Evolutionary conservation across 2,888 invertebrate species (phyloP).

Genomic region (Drepana falcataria): DNA sequence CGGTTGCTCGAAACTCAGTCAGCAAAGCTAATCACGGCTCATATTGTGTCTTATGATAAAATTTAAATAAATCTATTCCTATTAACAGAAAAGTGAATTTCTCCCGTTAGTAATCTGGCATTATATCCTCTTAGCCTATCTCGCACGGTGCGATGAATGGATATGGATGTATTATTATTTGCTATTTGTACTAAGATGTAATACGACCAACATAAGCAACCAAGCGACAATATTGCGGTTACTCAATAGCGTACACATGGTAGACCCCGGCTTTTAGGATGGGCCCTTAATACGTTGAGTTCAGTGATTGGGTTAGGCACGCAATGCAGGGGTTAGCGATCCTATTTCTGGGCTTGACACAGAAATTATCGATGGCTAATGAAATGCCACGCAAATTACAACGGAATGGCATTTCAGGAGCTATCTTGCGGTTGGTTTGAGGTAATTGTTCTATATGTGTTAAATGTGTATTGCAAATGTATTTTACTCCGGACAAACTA

Average conservation of each 20-base stretch:
- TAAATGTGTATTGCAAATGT: neutral
- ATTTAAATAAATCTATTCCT: too few species aligned
- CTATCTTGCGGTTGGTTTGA: neutral
- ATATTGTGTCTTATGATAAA: too few species aligned
- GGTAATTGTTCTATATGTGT: neutral
- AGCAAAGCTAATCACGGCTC: too few species aligned
- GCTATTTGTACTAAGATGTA: too few species aligned
- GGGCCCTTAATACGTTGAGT: neutral
- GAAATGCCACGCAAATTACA: constrained; percentile 6
- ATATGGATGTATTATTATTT: too few species aligned
- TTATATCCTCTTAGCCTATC: too few species aligned
- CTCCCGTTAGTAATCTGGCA: too few species aligned
- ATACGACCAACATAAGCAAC: neutral
- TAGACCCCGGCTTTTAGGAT: neutral
- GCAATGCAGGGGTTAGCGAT: neutral
- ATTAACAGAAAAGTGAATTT: too few species aligned
- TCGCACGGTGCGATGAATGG: too few species aligned
- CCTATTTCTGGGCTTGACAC: constrained; percentile 6
- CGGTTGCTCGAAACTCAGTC: too few species aligned
- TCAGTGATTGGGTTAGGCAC: neutral
- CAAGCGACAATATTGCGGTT: neutral
- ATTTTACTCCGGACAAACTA: too few species aligned
- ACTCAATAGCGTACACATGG: neutral
- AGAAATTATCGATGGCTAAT: constrained; percentile 8
- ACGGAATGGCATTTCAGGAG: constrained; percentile 1